Conservation (phyloP, 2,797 vertebrate genomes). For the Lophius americanus region DNA sequence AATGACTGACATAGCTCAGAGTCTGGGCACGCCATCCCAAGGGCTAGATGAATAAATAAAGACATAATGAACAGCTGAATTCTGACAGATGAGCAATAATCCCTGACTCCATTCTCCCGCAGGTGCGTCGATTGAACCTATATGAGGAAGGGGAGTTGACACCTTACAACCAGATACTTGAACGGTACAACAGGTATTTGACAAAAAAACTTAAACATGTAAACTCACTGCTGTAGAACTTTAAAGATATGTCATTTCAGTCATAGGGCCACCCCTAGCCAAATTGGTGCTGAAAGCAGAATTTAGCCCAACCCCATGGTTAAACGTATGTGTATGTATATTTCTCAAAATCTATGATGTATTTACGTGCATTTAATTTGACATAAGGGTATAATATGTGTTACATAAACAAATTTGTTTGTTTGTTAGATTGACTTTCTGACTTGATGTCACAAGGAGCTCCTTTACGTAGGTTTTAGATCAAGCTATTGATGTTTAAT, state of each 20-base stretch:
- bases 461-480: fast-evolving
- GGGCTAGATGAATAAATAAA: conserved; percentile 75
- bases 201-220: too few species aligned
- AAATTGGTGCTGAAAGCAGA: too few species aligned
- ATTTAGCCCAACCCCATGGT: too few species aligned
- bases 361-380: too few species aligned
- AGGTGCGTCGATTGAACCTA: conserved; percentile 90
- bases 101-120: not conserved
- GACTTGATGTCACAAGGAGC: conserved; percentile 88
- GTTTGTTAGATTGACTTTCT: conserved; percentile 97
- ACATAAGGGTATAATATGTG: too few species aligned
- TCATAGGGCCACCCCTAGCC: too few species aligned
- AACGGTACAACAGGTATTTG: conserved; percentile 91
- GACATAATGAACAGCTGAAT: not conserved
- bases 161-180: conserved; percentile 89
- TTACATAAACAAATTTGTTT: too few species aligned
- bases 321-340: too few species aligned
- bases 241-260: too few species aligned
- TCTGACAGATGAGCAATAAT: not conserved
- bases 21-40: conserved; percentile 83
- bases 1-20: conserved; percentile 86
- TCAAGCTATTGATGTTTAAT: not conserved
- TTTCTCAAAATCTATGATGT: too few species aligned
- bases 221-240: too few species aligned
- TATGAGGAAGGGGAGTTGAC: conserved; percentile 89